Evolutionary conservation across 1,140 invertebrate species (phyloP).

Genomic region (Euwallacea similis): DNA sequence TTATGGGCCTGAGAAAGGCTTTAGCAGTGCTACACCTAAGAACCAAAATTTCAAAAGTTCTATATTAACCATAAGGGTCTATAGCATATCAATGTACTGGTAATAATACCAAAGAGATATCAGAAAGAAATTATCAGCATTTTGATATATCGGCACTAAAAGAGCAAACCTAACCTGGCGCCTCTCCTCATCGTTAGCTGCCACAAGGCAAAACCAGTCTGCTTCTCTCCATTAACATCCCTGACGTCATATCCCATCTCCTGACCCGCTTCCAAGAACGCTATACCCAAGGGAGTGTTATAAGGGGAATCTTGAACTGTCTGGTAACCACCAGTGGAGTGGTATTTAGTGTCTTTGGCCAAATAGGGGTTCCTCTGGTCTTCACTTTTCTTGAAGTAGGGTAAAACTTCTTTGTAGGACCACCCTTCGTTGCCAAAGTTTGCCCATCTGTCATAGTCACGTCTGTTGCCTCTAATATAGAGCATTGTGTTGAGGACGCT

Average conservation of each 20-base stretch:
- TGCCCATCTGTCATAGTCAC: slow-evolving; percentile 89
- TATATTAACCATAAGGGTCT: too few species aligned
- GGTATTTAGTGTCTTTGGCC: slow-evolving; percentile 69
- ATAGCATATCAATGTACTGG: too few species aligned
- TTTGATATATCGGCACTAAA: neutral
- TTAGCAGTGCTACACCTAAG: slow-evolving; percentile 71
- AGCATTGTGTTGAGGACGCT: slow-evolving; percentile 88
- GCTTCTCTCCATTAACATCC: slow-evolving; percentile 76
- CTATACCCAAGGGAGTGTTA: slow-evolving; percentile 76
- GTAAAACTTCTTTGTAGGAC: slow-evolving; percentile 84
- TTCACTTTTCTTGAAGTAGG: slow-evolving; percentile 86
- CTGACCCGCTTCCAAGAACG: slow-evolving; percentile 83
- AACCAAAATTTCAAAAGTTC: neutral
- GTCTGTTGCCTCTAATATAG: slow-evolving; percentile 86
- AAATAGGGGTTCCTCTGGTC: slow-evolving; percentile 82
- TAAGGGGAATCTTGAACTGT: slow-evolving; percentile 80
- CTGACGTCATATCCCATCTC: slow-evolving; percentile 87
- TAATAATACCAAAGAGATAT: neutral
- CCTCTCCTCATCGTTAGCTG: slow-evolving; percentile 82
- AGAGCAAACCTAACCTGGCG: slow-evolving; percentile 54
- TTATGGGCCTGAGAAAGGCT: slow-evolving; percentile 76
- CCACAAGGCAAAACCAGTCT: slow-evolving; percentile 79
- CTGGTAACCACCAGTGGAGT: slow-evolving; percentile 75
- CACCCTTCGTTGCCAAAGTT: slow-evolving; percentile 84
- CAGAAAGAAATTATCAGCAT: neutral